phyloP scores from a whole-genome alignment of 2,113 vertebrate genomes.

The Psittacus erithacus region DNA sequence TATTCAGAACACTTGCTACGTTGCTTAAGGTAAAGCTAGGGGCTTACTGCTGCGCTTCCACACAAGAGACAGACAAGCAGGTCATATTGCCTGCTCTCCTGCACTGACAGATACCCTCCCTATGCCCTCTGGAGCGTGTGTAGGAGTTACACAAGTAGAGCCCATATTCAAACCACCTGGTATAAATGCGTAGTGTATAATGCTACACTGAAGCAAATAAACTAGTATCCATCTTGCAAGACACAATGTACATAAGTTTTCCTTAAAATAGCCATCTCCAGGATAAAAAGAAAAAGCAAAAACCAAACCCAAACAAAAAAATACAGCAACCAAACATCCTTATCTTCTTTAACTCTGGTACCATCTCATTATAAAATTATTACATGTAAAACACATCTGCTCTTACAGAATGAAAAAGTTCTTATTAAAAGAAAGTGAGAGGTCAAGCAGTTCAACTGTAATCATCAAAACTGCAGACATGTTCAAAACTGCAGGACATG shows the following conservation, averaged over 20 bases:
- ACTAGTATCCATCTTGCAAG: background rate
- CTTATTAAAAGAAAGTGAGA: background rate
- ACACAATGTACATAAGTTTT: background rate
- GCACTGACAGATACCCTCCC: background rate
- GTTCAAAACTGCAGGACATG: background rate
- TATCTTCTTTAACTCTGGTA: background rate
- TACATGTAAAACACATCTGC: background rate
- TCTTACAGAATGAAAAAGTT: background rate
- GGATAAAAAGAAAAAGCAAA: background rate
- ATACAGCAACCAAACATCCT: background rate
- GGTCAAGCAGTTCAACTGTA: background rate
- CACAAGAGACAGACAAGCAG: background rate
- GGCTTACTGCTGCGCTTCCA: background rate
- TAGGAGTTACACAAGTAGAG: background rate
- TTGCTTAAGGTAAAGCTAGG: background rate
- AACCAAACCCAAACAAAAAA: background rate
- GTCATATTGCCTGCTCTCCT: background rate
- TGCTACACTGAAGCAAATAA: background rate
- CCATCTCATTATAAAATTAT: background rate
- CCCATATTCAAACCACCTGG: background rate
- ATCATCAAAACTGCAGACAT: background rate
- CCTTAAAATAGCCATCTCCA: background rate
- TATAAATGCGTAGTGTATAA: background rate
- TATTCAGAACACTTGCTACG: background rate
- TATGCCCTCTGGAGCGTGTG: background rate